phyloP scores from a whole-genome alignment of 2,113 vertebrate genomes.

The Prinia subflava region DNA sequence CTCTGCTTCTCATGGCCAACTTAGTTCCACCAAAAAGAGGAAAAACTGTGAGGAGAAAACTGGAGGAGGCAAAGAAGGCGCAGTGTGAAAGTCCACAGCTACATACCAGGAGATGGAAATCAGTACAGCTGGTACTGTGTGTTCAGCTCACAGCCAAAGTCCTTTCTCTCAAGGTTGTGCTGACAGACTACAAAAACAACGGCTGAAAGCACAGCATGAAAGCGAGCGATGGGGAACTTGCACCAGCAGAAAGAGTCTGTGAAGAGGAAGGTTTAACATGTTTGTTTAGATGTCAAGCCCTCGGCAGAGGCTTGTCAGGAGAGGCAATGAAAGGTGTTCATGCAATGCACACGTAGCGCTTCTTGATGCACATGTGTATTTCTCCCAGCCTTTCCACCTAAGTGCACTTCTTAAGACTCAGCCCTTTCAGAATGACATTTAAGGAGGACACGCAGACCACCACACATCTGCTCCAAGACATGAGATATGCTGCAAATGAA shows the following conservation, averaged over 20 bases:
- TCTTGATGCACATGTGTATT: neutral
- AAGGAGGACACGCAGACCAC: neutral
- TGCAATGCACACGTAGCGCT: neutral
- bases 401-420: neutral
- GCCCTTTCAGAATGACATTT: neutral
- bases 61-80: neutral
- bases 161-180: conserved; percentile 69
- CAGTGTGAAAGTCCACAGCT: conserved; percentile 47
- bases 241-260: neutral
- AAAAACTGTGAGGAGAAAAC: neutral
- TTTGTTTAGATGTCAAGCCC: neutral
- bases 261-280: neutral
- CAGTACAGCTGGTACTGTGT: conserved; percentile 45
- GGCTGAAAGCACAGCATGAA: conserved; percentile 61
- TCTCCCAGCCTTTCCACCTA: neutral
- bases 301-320: neutral
- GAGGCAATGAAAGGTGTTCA: neutral
- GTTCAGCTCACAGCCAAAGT: conserved; percentile 49
- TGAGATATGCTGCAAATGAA: neutral
- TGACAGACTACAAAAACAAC: conserved; percentile 67
- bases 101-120: conserved; percentile 39
- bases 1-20: neutral
- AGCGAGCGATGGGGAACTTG: conserved; percentile 51
- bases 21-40: neutral
- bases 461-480: neutral